Evolutionary conservation across 2,888 invertebrate species (phyloP).

Genomic region (Sarcophaga caerulescens): DNA sequence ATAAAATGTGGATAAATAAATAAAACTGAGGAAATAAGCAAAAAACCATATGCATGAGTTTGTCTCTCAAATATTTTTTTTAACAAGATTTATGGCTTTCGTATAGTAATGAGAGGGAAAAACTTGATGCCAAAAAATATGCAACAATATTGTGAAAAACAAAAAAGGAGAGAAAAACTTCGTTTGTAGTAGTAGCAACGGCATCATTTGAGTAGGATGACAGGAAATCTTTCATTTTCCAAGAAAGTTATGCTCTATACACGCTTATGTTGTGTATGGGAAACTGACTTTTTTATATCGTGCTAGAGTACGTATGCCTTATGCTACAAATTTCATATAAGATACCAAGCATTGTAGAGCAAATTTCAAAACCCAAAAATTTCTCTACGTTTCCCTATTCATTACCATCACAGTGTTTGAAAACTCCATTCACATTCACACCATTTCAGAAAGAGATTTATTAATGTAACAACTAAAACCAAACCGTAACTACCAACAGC

Average conservation of each 20-base stretch:
- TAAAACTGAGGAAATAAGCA: slow-evolving; percentile 35
- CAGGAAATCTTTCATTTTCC: not conserved
- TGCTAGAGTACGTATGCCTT: too few relatives aligned
- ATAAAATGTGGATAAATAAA: slow-evolving; percentile 40
- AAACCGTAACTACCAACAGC: slow-evolving; percentile 16
- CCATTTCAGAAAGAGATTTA: slow-evolving; percentile 60
- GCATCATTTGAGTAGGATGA: slow-evolving; percentile 26
- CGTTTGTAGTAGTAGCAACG: not conserved
- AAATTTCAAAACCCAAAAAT: not conserved
- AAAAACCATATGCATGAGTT: slow-evolving; percentile 58
- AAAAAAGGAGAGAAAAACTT: slow-evolving; percentile 1
- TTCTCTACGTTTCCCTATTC: not conserved
- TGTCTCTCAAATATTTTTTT: slow-evolving; percentile 64
- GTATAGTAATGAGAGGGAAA: slow-evolving; percentile 59
- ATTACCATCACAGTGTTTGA: slow-evolving; percentile 2
- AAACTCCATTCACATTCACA: slow-evolving; percentile 30
- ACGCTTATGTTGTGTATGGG: too few relatives aligned
- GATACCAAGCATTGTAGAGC: too few relatives aligned
- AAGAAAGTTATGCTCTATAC: not conserved
- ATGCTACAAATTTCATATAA: too few relatives aligned
- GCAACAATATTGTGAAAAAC: slow-evolving; percentile 53
- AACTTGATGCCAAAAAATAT: slow-evolving; percentile 67
- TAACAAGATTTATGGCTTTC: slow-evolving; percentile 62
- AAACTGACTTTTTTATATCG: too few relatives aligned
- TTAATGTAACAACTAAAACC: slow-evolving; percentile 57